Percentiles rank a stretch among this genome's conserved stretches.
Conservation (phyloP, 2,113 vertebrate genomes). For the Lampris incognitus region DNA sequence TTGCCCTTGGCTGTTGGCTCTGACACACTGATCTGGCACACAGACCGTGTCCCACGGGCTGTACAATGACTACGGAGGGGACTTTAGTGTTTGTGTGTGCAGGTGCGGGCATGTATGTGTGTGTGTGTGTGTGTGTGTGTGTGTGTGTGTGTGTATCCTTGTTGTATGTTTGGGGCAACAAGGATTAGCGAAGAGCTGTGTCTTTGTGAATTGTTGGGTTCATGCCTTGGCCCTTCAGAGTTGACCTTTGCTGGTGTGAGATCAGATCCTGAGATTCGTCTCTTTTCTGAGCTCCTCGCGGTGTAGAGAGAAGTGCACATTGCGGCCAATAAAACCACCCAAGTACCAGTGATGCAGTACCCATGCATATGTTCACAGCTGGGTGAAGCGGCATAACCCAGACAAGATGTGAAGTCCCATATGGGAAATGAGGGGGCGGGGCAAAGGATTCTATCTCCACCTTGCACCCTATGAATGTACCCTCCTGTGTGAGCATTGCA, state of each 20-base stretch:
- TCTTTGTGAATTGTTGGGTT: conserved; percentile 44
- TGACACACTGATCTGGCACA: conserved; percentile 59
- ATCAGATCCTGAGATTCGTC: conserved; percentile 40
- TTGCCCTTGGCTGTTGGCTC: conserved; percentile 51
- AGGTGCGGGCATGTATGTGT: conserved; percentile 15
- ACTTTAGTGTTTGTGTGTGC: conserved; percentile 41
- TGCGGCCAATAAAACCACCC: conserved; percentile 6
- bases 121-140: conserved; percentile 16
- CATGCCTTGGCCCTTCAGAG: conserved; percentile 18
- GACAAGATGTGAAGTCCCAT: conserved; percentile 43
- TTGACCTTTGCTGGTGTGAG: conserved; percentile 33
- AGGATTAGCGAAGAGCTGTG: conserved; percentile 61
- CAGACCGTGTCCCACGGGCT: conserved; percentile 53
- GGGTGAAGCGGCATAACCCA: conserved; percentile 4
- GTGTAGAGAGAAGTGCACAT: conserved; percentile 15
- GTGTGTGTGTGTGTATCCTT: not conserved
- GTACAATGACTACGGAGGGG: conserved; percentile 52
- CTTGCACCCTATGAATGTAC: conserved; percentile 80
- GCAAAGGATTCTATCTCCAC: conserved; percentile 64
- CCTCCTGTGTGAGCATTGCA: conserved; percentile 72
- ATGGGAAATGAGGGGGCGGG: conserved; percentile 32
- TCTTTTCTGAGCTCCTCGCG: conserved; percentile 36
- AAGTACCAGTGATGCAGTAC: conserved; percentile 12
- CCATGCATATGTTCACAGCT: not conserved
- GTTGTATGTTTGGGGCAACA: conserved; percentile 55